These are phyloP conservation scores for Lipophrys pholis DNA, from an alignment of 2,113 vertebrate genomes.

Conservation along the genomic window DNA sequence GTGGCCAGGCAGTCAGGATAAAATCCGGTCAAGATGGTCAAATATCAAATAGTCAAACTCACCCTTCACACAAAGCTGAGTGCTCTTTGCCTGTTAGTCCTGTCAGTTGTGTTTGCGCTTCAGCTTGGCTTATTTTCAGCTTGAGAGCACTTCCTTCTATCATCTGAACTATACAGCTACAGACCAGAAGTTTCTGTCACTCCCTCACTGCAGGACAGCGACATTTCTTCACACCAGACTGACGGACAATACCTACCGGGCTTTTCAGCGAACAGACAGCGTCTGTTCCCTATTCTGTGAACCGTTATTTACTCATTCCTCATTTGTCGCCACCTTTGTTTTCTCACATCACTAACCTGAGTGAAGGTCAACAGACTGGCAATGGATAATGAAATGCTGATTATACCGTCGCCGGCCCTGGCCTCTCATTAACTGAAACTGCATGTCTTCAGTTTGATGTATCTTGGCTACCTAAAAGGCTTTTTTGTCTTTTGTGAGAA, in stretches of 20 bases:
- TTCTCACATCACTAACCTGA: conserved; percentile 46
- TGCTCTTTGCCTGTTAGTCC: conserved; percentile 21
- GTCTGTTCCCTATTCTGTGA: conserved; percentile 58
- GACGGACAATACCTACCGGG: conserved; percentile 4
- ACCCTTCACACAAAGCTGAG: conserved; percentile 32
- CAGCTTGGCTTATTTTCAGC: conserved; percentile 71
- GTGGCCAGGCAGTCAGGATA: too few relatives aligned
- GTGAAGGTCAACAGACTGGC: conserved; percentile 4
- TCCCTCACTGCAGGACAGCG: conserved; percentile 4
- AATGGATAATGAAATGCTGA: not conserved
- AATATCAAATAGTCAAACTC: conserved; percentile 39
- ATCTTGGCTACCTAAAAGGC: not conserved
- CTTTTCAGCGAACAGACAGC: conserved; percentile 28
- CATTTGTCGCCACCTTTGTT: conserved; percentile 30
- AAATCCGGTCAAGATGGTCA: not conserved
- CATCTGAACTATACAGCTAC: conserved; percentile 55
- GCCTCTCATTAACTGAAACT: not conserved
- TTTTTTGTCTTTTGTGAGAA: conserved; percentile 34
- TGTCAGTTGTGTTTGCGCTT: conserved; percentile 50
- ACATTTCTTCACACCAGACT: conserved; percentile 41
- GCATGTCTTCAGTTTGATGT: not conserved
- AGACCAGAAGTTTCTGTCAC: conserved; percentile 44
- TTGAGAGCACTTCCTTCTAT: conserved; percentile 73
- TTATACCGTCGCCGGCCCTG: not conserved
- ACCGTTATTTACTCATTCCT: conserved; percentile 59